phyloP scores from a whole-genome alignment of 2,797 vertebrate genomes.

The Pseudomugil gertrudae region DNA sequence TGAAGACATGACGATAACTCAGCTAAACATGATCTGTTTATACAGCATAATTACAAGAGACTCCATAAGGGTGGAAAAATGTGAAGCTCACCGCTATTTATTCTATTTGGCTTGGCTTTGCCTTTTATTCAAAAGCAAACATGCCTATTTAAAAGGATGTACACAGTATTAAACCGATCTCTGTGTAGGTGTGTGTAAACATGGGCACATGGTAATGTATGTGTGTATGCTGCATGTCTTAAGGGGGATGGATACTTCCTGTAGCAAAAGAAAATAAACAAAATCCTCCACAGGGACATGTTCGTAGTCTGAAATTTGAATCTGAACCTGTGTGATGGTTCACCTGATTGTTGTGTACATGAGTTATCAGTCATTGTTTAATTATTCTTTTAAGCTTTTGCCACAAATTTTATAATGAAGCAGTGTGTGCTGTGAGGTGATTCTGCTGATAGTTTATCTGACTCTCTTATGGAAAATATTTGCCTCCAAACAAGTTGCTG shows the following conservation, averaged over 20 bases:
- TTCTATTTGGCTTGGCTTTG: slow-evolving; percentile 31
- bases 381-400: slow-evolving; percentile 5
- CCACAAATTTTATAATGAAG: neutral
- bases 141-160: slow-evolving; percentile 17
- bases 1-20: slow-evolving; percentile 41
- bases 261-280: slow-evolving; percentile 11
- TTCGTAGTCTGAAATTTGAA: slow-evolving; percentile 9
- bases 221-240: neutral
- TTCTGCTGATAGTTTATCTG: neutral
- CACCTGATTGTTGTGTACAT: slow-evolving; percentile 14
- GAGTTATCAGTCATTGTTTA: slow-evolving; percentile 19
- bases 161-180: slow-evolving; percentile 29
- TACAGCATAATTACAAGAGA: slow-evolving; percentile 31
- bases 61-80: slow-evolving; percentile 1
- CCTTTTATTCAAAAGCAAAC: slow-evolving; percentile 39
- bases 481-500: slow-evolving; percentile 24
- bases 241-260: slow-evolving; percentile 11
- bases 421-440: slow-evolving; percentile 2
- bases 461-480: slow-evolving; percentile 13
- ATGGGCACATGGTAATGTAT: slow-evolving; percentile 11
- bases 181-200: slow-evolving; percentile 28
- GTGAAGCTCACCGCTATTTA: slow-evolving; percentile 19
- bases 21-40: slow-evolving; percentile 20
- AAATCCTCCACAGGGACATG: slow-evolving; percentile 11
- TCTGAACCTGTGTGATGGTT: slow-evolving; percentile 1